A percentile compares a stretch with the other conserved stretches of the same genome.
Evolutionary conservation across 2,888 invertebrate species (phyloP).

Genomic region (Ennomos quercinarius): DNA sequence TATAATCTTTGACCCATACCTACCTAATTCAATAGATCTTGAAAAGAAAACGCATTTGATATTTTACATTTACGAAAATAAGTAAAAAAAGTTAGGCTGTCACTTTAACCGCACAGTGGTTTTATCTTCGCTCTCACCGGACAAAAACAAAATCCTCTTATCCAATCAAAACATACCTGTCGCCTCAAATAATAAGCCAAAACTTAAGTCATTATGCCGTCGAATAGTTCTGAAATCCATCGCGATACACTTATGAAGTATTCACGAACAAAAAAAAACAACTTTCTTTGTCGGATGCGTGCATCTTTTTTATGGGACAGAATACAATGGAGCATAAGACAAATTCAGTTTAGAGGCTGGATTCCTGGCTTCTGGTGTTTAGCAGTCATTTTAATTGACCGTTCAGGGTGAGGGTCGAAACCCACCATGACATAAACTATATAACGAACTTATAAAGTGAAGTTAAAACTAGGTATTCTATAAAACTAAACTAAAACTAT

Average conservation of each 20-base stretch:
- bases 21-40: no score
- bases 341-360: constrained; percentile 70
- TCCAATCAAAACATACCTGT: constrained; percentile 49
- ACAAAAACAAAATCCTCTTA: constrained; percentile 27
- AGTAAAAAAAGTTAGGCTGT: no score
- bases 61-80: no score
- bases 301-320: constrained; percentile 62
- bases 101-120: not conserved
- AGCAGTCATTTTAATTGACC: constrained; percentile 82
- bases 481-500: no score
- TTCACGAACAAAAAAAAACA: constrained; percentile 65
- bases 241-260: constrained; percentile 75
- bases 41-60: no score
- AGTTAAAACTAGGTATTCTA: no score
- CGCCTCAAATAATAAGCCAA: constrained; percentile 45
- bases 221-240: constrained; percentile 62
- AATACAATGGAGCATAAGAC: constrained; percentile 75
- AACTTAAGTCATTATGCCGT: constrained; percentile 72
- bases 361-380: constrained; percentile 77
- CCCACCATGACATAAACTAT: constrained; percentile 24
- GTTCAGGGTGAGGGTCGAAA: constrained; percentile 61
- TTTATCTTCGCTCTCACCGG: not conserved
- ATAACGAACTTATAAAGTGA: not conserved
- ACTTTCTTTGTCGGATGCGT: constrained; percentile 75
- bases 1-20: no score